Base-by-base conservation (phyloP, 2,113 vertebrate genomes). In the Dicaeum eximium region DNA sequence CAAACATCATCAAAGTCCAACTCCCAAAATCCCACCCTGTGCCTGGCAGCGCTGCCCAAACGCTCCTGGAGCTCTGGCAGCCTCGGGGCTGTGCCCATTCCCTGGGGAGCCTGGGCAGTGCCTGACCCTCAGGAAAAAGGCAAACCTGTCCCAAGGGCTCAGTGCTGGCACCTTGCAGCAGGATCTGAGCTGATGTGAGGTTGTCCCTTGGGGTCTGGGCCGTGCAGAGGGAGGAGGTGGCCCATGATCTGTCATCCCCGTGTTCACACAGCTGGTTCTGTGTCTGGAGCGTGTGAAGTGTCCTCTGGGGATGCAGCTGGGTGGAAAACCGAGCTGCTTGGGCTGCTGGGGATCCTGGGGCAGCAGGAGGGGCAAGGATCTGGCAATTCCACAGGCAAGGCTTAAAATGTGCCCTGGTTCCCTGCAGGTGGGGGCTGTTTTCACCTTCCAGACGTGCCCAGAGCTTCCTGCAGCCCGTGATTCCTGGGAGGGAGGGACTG, bases 371-470 rank as follows among this genome's bases (percentile, higher is more conserved):
- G 64, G 16, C 35, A 9, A 31, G 54, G 38, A 22, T 8, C 28
- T 3, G 30, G 28, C 1, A 7, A 5, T 11, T 35, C 51, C 80
- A 44, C 3, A 2, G n/a, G 1, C 24, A 12, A 14, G 31, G 28
- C 10, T 65, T 13, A 6, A 65, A 28, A 44, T 21, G 45, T 51
- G 37, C 77, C 66, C 57, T 15, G 0, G 6, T 17, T 82, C 33
- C 53, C 44, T 44, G 87, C 40, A 7, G 51, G 5, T 24, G 10
- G 40, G 24, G 4, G 45, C 54, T 27, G 8, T 6, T 10, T 10
- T 22, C 18, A 2, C 54, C 37, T 65, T 30, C 64, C 42, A 37
- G 1, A 2, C 0, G 14, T 11, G 11, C 30, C 16, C 66, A 2
- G 61, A 40, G 61, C 18, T 5, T 53, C 54, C 82, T 30, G 70